A percentile compares a stretch with the other conserved stretches of the same genome.
phyloP scores from a whole-genome alignment of 2,113 vertebrate genomes.

The Paramisgurnus dabryanus region DNA sequence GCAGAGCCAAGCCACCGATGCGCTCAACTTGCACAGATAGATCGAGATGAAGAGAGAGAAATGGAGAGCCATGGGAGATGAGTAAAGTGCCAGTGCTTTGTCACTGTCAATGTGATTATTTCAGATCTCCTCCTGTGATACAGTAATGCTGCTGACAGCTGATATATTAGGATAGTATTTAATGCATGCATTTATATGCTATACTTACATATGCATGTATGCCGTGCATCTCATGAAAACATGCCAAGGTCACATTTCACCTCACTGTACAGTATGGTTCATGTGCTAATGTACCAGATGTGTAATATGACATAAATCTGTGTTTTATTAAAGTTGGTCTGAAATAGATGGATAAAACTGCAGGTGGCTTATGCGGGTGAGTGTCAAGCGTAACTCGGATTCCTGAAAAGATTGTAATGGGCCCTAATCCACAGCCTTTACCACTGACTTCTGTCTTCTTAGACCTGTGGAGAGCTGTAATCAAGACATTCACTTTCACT shows the following conservation, averaged over 20 bases:
- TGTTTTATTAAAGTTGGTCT: no score
- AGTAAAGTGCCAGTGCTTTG: constrained; percentile 61
- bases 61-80: constrained; percentile 52
- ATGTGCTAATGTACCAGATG: no score
- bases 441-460: background rate
- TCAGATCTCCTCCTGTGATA: constrained; percentile 9
- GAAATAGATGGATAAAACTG: background rate
- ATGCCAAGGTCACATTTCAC: no score
- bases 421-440: background rate
- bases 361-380: background rate
- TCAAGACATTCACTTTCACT: background rate
- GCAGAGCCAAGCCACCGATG: constrained; percentile 31
- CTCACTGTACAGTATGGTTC: no score
- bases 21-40: constrained; percentile 33
- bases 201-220: no score
- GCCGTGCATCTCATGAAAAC: no score
- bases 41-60: constrained; percentile 30
- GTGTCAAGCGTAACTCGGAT: background rate
- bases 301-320: no score
- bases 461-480: constrained; percentile 19
- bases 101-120: constrained; percentile 58
- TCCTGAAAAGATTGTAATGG: background rate
- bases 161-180: no score
- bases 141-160: constrained; percentile 1
- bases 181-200: background rate